phyloP scores from a whole-genome alignment of 2,888 invertebrate genomes.

The Drosophila nr. medialis region DNA sequence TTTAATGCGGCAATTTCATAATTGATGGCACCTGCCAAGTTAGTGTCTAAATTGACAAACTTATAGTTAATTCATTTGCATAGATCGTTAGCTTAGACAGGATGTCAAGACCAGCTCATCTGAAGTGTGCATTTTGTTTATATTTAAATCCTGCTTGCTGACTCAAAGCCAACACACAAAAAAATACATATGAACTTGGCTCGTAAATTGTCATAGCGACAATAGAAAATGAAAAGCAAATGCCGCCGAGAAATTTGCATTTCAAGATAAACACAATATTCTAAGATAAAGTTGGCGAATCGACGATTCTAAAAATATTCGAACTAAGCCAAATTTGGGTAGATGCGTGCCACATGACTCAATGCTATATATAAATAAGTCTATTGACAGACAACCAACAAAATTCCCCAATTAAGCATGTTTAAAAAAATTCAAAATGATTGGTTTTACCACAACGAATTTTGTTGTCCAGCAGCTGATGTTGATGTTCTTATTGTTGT shows the following conservation, averaged over 20 bases:
- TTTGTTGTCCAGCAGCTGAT: conserved; percentile 10
- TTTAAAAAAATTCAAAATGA: conserved; percentile 46
- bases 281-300: not conserved
- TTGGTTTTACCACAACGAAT: conserved; percentile 62
- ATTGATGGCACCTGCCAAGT: conserved; percentile 75
- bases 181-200: not conserved
- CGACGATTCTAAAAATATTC: conserved; percentile 4
- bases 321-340: conserved; percentile 40
- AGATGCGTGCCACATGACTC: conserved; percentile 67
- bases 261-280: conserved; percentile 37
- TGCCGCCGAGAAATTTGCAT: conserved; percentile 56
- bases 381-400: conserved; percentile 21
- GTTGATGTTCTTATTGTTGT: conserved; percentile 3
- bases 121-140: not conserved
- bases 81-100: conserved; percentile 33
- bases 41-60: conserved; percentile 63
- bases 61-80: conserved; percentile 52
- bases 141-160: conserved; percentile 42
- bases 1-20: conserved; percentile 68
- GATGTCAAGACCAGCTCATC: conserved; percentile 33
- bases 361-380: conserved; percentile 75
- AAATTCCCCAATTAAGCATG: conserved; percentile 28
- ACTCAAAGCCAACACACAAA: conserved; percentile 9
- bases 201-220: conserved; percentile 30
- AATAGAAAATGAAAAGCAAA: conserved; percentile 42